Base-by-base conservation (phyloP, 2,888 invertebrate species). In the Calliopum simillimum region DNA sequence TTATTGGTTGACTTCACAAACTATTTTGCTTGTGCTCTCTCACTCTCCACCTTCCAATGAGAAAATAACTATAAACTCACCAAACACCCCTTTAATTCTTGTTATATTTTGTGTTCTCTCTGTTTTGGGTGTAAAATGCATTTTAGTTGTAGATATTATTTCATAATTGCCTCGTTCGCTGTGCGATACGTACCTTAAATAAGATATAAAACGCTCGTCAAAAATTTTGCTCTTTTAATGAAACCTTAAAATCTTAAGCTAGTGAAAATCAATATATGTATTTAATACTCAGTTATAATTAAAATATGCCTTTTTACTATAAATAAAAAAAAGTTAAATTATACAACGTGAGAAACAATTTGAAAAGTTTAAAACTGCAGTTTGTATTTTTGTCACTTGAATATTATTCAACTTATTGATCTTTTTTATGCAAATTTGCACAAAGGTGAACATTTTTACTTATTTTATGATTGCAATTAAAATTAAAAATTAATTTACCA, bases 61-160 rank as follows among this genome's bases (percentile, higher is more conserved):
- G 21, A 14, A 55, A 12, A 14, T 8, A n/a, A n/a, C 6, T 12
- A 56, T 23, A 12, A 47, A 14, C 19, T n/a, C 47, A 62, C 14
- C 58, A 70, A 21, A 2, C 8, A 53, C 51, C 53, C 51, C 49
- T 46, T 49, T 61, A 51, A 16, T 19, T 43, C 43, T 33, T 13
- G 33, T 33, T 66, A 16, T 43, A n/a, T 25, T 33, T 51, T 68
- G 59, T 47, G 21, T 46, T 43, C 16, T 23, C 68, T 66, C 51
- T 14, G 14, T 16, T 70, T 51, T 62, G 71, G 78, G 78, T 79
- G 77, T 79, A 79, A 77, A 79, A 71, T 81, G 80, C 81, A 80
- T 80, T 81, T 66, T 72, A 79, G 79, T 81, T 78, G 80, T 81
- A 79, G 76, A 81, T 77, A 80, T 79, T 79, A 76, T 79, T 80